These are phyloP conservation scores for Lottia scabra DNA, from an alignment of 2,888 invertebrate genomes.

Conservation along the genomic window DNA sequence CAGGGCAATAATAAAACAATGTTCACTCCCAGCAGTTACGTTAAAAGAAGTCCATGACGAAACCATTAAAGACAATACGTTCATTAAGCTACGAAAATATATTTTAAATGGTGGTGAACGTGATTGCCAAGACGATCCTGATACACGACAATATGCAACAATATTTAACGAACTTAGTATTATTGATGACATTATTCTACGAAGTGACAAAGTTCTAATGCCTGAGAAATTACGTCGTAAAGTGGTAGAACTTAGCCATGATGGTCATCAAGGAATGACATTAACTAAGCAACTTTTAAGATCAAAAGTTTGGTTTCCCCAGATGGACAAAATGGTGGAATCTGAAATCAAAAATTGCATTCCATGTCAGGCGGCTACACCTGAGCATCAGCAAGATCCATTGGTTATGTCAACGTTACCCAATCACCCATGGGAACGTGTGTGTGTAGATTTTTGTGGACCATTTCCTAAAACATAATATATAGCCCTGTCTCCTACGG, in stretches of 20 bases:
- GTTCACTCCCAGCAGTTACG: conserved; percentile 34
- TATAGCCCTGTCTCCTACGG: too few species aligned
- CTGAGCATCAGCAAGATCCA: conserved; percentile 15
- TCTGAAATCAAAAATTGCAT: conserved; percentile 22
- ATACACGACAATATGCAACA: conserved; percentile 5
- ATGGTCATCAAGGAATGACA: conserved; percentile 40
- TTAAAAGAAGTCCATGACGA: conserved; percentile 25
- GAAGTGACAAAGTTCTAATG: conserved; percentile 30
- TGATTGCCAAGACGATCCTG: background rate
- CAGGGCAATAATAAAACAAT: conserved; percentile 20
- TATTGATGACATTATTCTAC: conserved; percentile 24
- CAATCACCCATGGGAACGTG: conserved; percentile 11
- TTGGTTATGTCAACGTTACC: conserved; percentile 11
- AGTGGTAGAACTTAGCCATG: conserved; percentile 37
- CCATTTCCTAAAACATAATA: conserved; percentile 20
- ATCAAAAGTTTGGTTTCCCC: conserved; percentile 45
- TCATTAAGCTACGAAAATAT: conserved; percentile 3
- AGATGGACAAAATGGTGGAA: conserved; percentile 34
- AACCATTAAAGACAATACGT: conserved; percentile 18
- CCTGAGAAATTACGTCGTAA: conserved; percentile 29
- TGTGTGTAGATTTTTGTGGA: conserved; percentile 19
- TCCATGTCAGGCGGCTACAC: conserved; percentile 30
- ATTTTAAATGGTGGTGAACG: background rate
- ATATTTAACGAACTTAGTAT: conserved; percentile 24
- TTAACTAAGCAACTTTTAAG: conserved; percentile 38